Percentiles rank a stretch among this genome's conserved stretches.
These are phyloP conservation scores for Trypoxylon attenuatum DNA, from an alignment of 2,888 invertebrate genomes.

Conservation along the genomic window DNA sequence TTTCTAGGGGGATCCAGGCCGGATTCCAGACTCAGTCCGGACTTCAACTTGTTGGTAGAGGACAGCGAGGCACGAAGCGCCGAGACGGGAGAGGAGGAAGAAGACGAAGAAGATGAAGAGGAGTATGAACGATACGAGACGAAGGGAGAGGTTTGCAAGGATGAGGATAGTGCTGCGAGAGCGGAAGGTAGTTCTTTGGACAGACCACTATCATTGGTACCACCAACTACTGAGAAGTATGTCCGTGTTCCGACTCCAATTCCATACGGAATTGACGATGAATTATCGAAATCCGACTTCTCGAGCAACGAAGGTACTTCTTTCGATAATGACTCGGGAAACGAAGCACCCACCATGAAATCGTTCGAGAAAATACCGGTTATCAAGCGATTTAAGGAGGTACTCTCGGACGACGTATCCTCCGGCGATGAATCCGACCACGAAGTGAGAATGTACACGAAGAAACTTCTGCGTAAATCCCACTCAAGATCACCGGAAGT, in stretches of 20 bases:
- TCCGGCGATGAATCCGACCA: slow-evolving; percentile 54
- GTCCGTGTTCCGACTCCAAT: slow-evolving; percentile 68
- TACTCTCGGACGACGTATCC: slow-evolving; percentile 58
- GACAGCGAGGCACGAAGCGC: slow-evolving; percentile 15
- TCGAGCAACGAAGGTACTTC: slow-evolving; percentile 61
- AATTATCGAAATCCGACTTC: slow-evolving; percentile 51
- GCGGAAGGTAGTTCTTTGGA: slow-evolving; percentile 34
- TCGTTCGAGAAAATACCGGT: slow-evolving; percentile 51
- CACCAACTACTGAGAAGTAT: slow-evolving; percentile 50
- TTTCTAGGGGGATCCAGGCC: slow-evolving; percentile 45
- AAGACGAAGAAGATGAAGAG: slow-evolving; percentile 16
- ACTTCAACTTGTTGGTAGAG: slow-evolving; percentile 33
- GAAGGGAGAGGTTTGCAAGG: slow-evolving; percentile 10
- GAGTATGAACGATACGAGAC: no score
- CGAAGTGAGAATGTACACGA: slow-evolving; percentile 18
- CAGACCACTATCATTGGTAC: slow-evolving; percentile 27
- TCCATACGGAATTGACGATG: slow-evolving; percentile 58
- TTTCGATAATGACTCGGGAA: slow-evolving; percentile 65
- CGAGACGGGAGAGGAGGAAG: not conserved
- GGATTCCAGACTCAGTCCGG: slow-evolving; percentile 43
- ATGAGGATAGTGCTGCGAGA: slow-evolving; percentile 7
- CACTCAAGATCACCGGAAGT: slow-evolving; percentile 45
- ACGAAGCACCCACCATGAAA: slow-evolving; percentile 59
- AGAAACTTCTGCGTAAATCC: slow-evolving; percentile 22
- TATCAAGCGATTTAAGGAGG: slow-evolving; percentile 45